Conservation (phyloP, 2,113 vertebrate genomes). For the Eolophus roseicapilla region DNA sequence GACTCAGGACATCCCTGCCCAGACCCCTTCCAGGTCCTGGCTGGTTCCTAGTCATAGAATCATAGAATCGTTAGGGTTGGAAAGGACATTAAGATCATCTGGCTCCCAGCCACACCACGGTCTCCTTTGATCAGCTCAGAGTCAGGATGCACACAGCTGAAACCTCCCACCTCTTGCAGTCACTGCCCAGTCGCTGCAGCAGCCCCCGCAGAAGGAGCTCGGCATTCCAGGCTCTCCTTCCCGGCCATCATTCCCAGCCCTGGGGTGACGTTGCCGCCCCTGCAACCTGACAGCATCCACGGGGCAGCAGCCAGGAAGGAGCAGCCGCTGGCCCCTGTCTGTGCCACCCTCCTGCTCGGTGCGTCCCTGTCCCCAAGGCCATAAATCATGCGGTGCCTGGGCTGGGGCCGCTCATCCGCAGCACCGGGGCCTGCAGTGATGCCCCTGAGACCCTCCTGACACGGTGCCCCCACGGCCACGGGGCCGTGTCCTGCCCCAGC, state of each 20-base stretch:
- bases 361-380: not conserved
- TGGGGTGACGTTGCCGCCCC: not conserved
- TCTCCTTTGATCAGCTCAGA: not conserved
- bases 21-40: not conserved
- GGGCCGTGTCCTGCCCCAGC: not conserved
- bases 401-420: rapidly evolving
- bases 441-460: not conserved
- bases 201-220: not conserved
- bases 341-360: not conserved
- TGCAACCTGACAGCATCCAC: not conserved
- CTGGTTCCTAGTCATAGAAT: not conserved
- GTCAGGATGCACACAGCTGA: not conserved
- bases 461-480: not conserved
- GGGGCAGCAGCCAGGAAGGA: not conserved
- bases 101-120: not conserved
- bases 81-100: not conserved
- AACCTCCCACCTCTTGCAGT: not conserved
- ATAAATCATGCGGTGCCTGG: rapidly evolving
- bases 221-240: not conserved
- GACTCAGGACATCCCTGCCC: not conserved
- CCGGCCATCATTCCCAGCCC: not conserved
- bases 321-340: rapidly evolving
- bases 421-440: not conserved
- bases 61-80: not conserved
- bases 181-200: not conserved